Conservation (phyloP, 1,140 invertebrate species). For the Sarcophaga peregrina region DNA sequence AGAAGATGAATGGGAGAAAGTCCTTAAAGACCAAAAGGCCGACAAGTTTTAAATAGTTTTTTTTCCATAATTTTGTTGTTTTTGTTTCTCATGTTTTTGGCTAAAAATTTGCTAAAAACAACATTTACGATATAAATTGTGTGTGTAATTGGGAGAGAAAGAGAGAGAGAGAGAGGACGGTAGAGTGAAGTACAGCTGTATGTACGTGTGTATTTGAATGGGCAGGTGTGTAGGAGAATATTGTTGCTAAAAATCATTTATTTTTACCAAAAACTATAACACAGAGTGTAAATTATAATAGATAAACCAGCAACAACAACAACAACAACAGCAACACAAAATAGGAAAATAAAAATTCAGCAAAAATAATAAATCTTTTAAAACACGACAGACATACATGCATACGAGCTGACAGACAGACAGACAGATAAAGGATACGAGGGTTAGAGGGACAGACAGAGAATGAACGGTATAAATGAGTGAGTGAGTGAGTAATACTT, state of each 20-base stretch:
- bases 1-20: background rate
- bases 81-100: background rate
- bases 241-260: slow-evolving; percentile 13
- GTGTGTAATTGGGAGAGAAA: background rate
- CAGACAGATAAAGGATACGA: background rate
- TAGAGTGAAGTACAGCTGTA: background rate
- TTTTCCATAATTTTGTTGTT: background rate
- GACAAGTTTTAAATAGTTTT: slow-evolving; percentile 27
- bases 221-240: background rate
- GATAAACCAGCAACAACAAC: too few species aligned
- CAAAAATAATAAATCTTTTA: slow-evolving; percentile 14
- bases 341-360: background rate
- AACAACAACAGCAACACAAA: background rate
- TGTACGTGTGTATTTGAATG: background rate
- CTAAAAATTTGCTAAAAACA: background rate
- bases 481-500: too few species aligned
- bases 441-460: background rate
- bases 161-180: too few species aligned
- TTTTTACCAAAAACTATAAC: too few species aligned
- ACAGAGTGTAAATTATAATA: too few species aligned
- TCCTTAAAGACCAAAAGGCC: slow-evolving; percentile 33
- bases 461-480: too few species aligned
- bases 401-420: background rate
- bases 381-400: background rate
- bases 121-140: slow-evolving; percentile 30